phyloP scores from a whole-genome alignment of 2,113 vertebrate genomes.

The Orientallactaga bullata region DNA sequence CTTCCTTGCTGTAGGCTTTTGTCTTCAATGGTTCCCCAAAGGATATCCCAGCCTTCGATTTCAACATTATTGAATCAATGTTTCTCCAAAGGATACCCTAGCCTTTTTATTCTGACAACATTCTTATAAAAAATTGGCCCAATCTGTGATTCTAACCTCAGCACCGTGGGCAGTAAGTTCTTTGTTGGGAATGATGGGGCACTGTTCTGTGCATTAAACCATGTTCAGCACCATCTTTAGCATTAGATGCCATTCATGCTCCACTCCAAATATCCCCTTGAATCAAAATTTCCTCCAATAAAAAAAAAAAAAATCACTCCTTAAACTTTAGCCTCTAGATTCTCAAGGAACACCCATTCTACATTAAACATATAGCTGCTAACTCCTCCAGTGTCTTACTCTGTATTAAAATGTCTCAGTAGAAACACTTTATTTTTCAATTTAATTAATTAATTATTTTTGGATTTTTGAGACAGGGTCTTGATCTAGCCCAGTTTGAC shows the following conservation, averaged over 20 bases:
- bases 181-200: neutral
- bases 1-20: neutral
- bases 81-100: neutral
- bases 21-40: neutral
- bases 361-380: neutral
- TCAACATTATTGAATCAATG: too few species aligned
- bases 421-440: neutral
- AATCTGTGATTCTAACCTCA: neutral
- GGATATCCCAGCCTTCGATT: neutral
- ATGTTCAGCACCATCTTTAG: neutral
- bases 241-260: fast-evolving
- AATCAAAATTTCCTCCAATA: neutral
- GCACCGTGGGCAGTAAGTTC: neutral
- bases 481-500: too few species aligned
- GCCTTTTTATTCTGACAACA: neutral
- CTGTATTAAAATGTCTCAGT: neutral
- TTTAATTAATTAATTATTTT: too few species aligned
- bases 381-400: neutral
- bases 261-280: neutral
- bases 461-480: too few species aligned
- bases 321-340: neutral
- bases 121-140: neutral
- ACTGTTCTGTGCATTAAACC: neutral
- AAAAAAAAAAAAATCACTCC: neutral
- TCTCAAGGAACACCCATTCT: neutral